Evolutionary conservation across 2,113 vertebrate species (phyloP).

Genomic region (Hypocryptadius cinnamomeus): DNA sequence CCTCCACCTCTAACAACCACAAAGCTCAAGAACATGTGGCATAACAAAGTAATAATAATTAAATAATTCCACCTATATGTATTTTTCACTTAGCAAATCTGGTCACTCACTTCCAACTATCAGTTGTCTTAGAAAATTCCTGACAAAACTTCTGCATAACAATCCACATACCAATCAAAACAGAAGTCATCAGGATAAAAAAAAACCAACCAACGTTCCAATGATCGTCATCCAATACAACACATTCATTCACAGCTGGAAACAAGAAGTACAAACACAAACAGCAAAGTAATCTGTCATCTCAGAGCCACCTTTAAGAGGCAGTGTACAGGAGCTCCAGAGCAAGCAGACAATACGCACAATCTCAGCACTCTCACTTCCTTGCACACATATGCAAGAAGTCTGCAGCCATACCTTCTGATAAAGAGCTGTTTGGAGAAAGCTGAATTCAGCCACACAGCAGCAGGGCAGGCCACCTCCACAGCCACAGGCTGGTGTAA

Average conservation of each 20-base stretch:
- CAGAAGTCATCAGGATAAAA: neutral
- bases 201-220: neutral
- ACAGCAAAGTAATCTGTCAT: neutral
- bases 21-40: neutral
- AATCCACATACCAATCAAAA: neutral
- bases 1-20: neutral
- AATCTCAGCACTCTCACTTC: neutral
- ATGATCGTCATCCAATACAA: neutral
- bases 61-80: neutral
- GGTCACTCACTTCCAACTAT: neutral
- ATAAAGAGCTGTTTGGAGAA: neutral
- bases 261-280: neutral
- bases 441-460: neutral
- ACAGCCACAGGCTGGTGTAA: neutral
- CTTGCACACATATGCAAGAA: neutral
- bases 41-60: neutral
- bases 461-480: neutral
- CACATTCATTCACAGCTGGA: neutral
- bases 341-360: neutral
- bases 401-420: accelerated
- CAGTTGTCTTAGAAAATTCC: neutral
- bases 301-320: neutral
- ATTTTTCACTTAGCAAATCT: neutral
- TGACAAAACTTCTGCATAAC: neutral
- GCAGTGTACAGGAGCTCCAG: accelerated